These are phyloP conservation scores for Sebastes taczanowskii DNA, from an alignment of 2,797 vertebrate species.

Conservation along the genomic window DNA sequence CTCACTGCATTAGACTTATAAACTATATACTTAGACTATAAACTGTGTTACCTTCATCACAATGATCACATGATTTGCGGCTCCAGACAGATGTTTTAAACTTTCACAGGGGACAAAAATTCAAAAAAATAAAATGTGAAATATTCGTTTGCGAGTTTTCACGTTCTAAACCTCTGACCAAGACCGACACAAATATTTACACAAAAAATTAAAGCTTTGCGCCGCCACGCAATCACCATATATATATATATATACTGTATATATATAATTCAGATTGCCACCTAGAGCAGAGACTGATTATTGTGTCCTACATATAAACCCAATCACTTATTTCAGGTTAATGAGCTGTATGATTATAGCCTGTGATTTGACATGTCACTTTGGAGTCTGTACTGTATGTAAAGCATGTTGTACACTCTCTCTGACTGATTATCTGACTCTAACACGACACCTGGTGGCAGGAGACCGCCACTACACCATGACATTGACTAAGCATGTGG, in stretches of 20 bases:
- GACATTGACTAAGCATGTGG: not conserved
- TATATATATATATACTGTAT: too few relatives aligned
- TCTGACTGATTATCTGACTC: not conserved
- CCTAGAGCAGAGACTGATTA: not conserved
- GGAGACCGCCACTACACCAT: not conserved
- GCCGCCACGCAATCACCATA: too few relatives aligned
- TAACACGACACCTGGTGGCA: slow-evolving; percentile 43
- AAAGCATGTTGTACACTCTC: not conserved
- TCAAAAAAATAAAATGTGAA: too few relatives aligned
- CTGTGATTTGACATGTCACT: not conserved
- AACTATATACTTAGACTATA: too few relatives aligned
- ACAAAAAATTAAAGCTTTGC: too few relatives aligned
- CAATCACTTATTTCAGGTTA: not conserved
- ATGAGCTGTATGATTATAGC: not conserved
- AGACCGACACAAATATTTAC: too few relatives aligned
- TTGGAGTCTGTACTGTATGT: not conserved
- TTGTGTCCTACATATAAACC: not conserved
- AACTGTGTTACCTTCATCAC: too few relatives aligned
- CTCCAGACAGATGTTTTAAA: too few relatives aligned
- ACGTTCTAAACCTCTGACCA: too few relatives aligned
- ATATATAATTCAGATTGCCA: not conserved
- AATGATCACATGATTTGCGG: fast-evolving
- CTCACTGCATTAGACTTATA: too few relatives aligned
- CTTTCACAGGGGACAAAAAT: too few relatives aligned
- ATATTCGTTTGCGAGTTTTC: too few relatives aligned